A percentile compares a stretch with the other conserved stretches of the same genome.
Evolutionary conservation across 2,113 vertebrate species (phyloP).

Genomic region (Psittacula cyanocephala): DNA sequence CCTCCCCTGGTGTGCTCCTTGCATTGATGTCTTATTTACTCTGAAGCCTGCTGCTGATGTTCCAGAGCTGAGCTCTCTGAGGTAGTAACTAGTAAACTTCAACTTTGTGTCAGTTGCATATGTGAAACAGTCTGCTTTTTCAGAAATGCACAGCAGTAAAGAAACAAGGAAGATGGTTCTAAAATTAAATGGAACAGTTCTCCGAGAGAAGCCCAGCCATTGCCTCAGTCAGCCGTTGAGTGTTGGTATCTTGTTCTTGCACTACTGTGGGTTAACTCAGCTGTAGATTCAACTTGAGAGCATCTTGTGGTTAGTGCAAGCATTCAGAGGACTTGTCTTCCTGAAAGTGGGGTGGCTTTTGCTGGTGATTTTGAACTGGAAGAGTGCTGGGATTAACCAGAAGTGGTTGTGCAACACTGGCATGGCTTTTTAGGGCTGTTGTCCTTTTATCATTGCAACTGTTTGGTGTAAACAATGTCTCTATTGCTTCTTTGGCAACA

Average conservation of each 20-base stretch:
- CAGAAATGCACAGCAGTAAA: background rate
- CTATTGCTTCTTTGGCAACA: slow-evolving; percentile 12
- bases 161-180: background rate
- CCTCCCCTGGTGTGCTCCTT: background rate
- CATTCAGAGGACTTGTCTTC: background rate
- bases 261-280: background rate
- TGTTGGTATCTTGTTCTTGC: background rate
- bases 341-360: background rate
- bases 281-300: background rate
- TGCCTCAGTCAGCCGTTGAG: background rate
- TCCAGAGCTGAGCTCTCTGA: background rate
- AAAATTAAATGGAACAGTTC: background rate
- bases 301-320: background rate
- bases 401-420: background rate
- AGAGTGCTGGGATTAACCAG: background rate
- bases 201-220: background rate
- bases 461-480: slow-evolving; percentile 21
- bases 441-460: slow-evolving; percentile 28
- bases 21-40: background rate
- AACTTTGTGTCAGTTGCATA: background rate
- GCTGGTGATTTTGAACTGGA: background rate
- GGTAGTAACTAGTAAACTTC: background rate
- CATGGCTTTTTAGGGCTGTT: background rate
- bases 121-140: background rate
- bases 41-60: background rate